Percentiles rank a stretch among this genome's conserved stretches.
Evolutionary conservation across 2,888 invertebrate species (phyloP).

Genomic region (Leucophenga montana): DNA sequence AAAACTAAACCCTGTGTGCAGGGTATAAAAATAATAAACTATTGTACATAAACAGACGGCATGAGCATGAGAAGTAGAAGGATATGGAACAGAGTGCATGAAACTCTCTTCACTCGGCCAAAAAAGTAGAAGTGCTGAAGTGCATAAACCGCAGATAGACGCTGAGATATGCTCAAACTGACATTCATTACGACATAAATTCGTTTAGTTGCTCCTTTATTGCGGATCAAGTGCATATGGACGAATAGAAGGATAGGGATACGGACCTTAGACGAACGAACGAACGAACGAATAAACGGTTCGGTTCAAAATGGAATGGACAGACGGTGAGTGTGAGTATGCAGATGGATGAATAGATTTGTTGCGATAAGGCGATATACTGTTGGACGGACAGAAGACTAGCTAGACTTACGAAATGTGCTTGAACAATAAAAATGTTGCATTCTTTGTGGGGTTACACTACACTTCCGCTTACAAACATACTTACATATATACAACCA

Average conservation of each 20-base stretch:
- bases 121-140: constrained; percentile 43
- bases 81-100: neutral
- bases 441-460: neutral
- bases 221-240: neutral
- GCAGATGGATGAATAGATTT: neutral
- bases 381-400: neutral
- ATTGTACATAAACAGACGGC: neutral
- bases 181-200: constrained; percentile 64
- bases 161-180: constrained; percentile 54
- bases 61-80: neutral
- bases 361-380: neutral
- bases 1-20: no score
- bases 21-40: no score
- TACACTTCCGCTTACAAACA: no score
- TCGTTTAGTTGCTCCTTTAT: constrained; percentile 47
- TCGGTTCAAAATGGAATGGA: no score
- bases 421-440: constrained; percentile 1
- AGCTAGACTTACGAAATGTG: neutral
- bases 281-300: no score
- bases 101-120: no score
- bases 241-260: neutral
- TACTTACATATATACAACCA: no score
- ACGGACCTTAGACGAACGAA: neutral
- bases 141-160: constrained; percentile 55
- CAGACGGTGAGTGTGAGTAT: neutral